phyloP scores from a whole-genome alignment of 1,140 invertebrate genomes.

The Drosophila funebris region DNA sequence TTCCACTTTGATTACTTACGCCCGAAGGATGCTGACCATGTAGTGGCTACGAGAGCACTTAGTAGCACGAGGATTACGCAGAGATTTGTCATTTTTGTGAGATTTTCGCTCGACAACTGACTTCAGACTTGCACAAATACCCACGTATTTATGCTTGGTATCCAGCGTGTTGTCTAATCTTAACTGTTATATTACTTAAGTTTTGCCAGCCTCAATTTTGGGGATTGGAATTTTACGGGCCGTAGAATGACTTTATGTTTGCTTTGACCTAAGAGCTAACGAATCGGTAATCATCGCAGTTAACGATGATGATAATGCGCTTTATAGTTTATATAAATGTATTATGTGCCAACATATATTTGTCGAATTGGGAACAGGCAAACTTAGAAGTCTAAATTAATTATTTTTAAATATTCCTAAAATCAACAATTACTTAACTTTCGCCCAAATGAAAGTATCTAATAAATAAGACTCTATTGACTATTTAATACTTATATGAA shows the following conservation, averaged over 20 bases:
- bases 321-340: background rate
- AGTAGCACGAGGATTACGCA: conserved; percentile 2
- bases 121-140: background rate
- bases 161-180: conserved; percentile 23
- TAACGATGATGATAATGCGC: background rate
- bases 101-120: conserved; percentile 3
- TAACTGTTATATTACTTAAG: background rate
- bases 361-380: too few species aligned
- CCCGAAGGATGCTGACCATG: conserved; percentile 19
- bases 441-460: too few species aligned
- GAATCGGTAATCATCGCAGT: background rate
- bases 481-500: too few species aligned
- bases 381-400: too few species aligned
- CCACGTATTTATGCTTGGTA: conserved; percentile 28
- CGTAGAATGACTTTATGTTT: background rate
- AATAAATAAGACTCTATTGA: too few species aligned
- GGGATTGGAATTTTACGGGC: conserved; percentile 13
- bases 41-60: background rate
- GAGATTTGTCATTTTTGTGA: conserved; percentile 19
- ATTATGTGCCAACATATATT: too few species aligned
- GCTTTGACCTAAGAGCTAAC: conserved; percentile 1
- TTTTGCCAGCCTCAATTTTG: conserved; percentile 20
- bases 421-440: too few species aligned
- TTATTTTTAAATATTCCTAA: too few species aligned
- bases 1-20: background rate